Conservation (phyloP, 2,888 invertebrate genomes). For the Sinotaia quadrata region DNA sequence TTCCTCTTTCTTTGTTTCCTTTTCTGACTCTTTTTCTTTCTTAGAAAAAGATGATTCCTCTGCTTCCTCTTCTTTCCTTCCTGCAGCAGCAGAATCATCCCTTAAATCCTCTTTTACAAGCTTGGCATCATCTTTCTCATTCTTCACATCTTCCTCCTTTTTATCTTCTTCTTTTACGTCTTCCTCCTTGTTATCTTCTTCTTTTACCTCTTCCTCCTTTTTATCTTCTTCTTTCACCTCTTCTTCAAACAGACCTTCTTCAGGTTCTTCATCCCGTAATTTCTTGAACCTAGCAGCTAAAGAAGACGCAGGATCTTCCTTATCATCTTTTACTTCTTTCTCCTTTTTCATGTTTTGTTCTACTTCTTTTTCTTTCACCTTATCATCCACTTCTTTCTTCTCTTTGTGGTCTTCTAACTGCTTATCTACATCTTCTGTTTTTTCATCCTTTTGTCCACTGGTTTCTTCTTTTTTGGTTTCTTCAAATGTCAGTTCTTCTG, state of each 20-base stretch:
- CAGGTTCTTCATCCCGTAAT: background rate
- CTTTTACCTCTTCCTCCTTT: conserved; percentile 1
- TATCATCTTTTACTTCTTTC: background rate
- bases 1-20: conserved; percentile 10
- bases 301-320: background rate
- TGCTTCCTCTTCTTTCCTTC: conserved; percentile 6
- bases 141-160: background rate
- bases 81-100: conserved; percentile 7
- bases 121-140: background rate
- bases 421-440: conserved; percentile 3
- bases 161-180: background rate
- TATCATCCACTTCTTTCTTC: background rate
- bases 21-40: background rate
- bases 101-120: conserved; percentile 8
- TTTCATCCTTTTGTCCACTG: background rate
- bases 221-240: conserved; percentile 11
- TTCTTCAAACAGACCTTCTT: background rate
- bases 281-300: conserved; percentile 15
- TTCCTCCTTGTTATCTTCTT: conserved; percentile 5
- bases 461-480: conserved; percentile 10
- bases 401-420: background rate
- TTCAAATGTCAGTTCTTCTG: conserved; percentile 8
- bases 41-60: background rate
- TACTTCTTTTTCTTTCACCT: conserved; percentile 9
- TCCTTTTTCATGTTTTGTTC: conserved; percentile 8